Base-by-base conservation (phyloP, 2,113 vertebrate species). In the Tringa solitaria region DNA sequence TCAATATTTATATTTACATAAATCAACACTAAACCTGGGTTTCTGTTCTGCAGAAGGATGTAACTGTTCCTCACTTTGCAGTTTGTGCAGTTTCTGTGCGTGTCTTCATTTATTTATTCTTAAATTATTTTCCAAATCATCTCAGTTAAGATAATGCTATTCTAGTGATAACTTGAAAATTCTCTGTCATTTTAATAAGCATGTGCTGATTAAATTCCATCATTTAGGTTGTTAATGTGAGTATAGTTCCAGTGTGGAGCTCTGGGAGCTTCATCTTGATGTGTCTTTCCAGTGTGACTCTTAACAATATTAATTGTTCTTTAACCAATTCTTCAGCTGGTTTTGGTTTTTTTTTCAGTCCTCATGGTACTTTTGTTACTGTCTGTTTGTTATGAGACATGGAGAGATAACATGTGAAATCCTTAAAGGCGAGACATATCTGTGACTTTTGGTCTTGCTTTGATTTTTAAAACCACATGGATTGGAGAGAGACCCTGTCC, bases 311-410 rank as follows among this genome's bases (percentile, higher is more conserved):
- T n/a, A 37, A 60, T 28, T 32, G 22, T 32, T 79, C 41, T 75
- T 61, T 48, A 50, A 26, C 9, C 57, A 70, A 21, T 26, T 77
- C 12, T 65, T n/a, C 43, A 77, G 45, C 59, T 69, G n/a, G 46
- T 48, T 46, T 60, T 11, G n/a, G n/a, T 15, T 1, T 18, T 43
- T 46, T 35, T 63, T 56, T 54, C 35, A 28, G n/a, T 43, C 73
- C 28, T 73, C 8, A 1, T 10, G 7, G 11, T 65, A 59, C n/a
- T 77, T 51, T 14, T 26, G 19, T 65, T 53, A 6, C 15, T 65
- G 35, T 14, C 67, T 33, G 0, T 33, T 50, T 7, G 1, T 54
- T 50, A 17, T 20, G 59, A 73, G 61, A 56, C 10, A 1, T 2
- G 6, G 64, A 77, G 46, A 11, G 1, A 2, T 21, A n/a, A n/a